A percentile compares a stretch with the other conserved stretches of the same genome.
phyloP scores from a whole-genome alignment of 2,888 invertebrate genomes.

The Chloroclysta siterata region DNA sequence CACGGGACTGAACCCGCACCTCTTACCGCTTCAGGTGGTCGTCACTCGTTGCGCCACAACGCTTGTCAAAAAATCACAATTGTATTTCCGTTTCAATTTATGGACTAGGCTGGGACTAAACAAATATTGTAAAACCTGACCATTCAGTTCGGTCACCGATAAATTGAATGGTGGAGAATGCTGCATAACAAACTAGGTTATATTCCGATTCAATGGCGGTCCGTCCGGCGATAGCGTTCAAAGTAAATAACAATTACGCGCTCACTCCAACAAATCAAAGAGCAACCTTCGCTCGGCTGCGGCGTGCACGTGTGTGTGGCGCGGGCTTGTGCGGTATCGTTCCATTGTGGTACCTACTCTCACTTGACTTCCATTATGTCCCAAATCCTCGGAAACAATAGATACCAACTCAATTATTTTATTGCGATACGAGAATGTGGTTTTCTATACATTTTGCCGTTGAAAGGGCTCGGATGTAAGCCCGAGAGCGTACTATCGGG shows the following conservation, averaged over 20 bases:
- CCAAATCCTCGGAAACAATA: conserved; percentile 21
- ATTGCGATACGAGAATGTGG: conserved; percentile 16
- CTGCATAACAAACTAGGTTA: conserved; percentile 8
- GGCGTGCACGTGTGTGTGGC: no score
- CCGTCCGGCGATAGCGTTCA: neutral
- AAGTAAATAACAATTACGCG: conserved; percentile 1
- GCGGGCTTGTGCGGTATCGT: neutral
- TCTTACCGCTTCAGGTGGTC: no score
- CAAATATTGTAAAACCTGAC: neutral
- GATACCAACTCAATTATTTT: conserved; percentile 25
- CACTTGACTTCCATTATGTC: conserved; percentile 13
- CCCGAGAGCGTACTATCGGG: conserved; percentile 4
- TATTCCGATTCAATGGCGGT: neutral
- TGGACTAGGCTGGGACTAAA: neutral
- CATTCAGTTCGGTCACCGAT: neutral
- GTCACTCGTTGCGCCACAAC: no score
- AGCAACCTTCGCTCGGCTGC: no score
- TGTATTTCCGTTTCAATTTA: neutral
- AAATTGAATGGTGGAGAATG: conserved; percentile 8
- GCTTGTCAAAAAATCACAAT: no score
- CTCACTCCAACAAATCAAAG: no score
- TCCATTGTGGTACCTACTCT: neutral
- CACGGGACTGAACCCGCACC: no score
- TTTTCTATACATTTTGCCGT: conserved; percentile 4
- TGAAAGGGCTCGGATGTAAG: conserved; percentile 3